A percentile compares a stretch with the other conserved stretches of the same genome.
phyloP scores from a whole-genome alignment of 2,888 invertebrate species.

The Tenthredo mesomela region DNA sequence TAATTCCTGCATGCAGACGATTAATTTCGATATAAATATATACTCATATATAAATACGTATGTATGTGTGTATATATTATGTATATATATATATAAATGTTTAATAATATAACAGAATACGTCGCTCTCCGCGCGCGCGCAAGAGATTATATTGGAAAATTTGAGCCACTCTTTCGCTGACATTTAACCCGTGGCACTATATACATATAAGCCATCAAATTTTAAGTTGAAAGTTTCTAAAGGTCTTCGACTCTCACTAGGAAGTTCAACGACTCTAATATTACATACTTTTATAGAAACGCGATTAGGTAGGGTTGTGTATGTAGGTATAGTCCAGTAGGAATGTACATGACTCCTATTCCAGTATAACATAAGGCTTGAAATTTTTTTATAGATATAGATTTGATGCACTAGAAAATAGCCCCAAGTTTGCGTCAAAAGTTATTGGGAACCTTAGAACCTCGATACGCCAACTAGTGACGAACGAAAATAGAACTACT shows the following conservation, averaged over 20 bases:
- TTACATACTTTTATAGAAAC: background rate
- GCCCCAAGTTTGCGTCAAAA: too few relatives aligned
- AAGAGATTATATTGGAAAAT: background rate
- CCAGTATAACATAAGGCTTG: too few relatives aligned
- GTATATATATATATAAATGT: background rate
- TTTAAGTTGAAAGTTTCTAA: slow-evolving; percentile 22
- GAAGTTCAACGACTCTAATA: slow-evolving; percentile 17
- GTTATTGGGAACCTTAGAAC: too few relatives aligned
- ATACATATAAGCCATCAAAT: background rate
- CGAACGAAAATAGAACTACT: too few relatives aligned
- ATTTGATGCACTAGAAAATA: too few relatives aligned
- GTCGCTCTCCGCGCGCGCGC: background rate
- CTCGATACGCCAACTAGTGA: too few relatives aligned
- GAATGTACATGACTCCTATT: too few relatives aligned
- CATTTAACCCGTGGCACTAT: background rate
- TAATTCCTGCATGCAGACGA: background rate
- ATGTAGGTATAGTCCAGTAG: too few relatives aligned
- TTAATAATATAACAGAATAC: slow-evolving; percentile 8
- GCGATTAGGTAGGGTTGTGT: background rate
- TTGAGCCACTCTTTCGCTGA: slow-evolving; percentile 1
- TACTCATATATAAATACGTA: background rate
- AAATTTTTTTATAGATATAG: too few relatives aligned
- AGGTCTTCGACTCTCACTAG: slow-evolving; percentile 31
- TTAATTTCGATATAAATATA: background rate
- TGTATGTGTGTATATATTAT: background rate